These are phyloP conservation scores for Scortum barcoo DNA, from an alignment of 2,113 vertebrate genomes.

Conservation along the genomic window DNA sequence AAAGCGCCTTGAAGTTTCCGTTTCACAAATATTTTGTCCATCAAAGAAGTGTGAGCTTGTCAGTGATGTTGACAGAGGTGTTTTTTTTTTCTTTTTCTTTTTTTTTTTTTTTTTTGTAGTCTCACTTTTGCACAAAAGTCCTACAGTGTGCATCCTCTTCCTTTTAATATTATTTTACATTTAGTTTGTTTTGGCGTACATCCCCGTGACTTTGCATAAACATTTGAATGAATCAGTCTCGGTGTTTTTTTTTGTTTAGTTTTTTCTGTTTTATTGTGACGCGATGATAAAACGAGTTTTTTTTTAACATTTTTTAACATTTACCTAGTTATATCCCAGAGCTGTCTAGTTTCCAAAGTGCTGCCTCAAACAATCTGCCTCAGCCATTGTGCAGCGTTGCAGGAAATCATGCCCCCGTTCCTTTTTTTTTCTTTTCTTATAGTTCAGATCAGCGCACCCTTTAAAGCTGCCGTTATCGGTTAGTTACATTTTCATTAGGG, in stretches of 20 bases:
- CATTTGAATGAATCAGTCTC: neutral
- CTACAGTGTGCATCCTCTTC: neutral
- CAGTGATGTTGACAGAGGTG: neutral
- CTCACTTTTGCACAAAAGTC: neutral
- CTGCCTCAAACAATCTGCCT: neutral
- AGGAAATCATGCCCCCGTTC: neutral
- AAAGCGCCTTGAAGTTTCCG: neutral
- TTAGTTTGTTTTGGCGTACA: neutral
- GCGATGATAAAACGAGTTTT: neutral
- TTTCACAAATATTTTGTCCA: neutral
- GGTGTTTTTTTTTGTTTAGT: too few relatives aligned
- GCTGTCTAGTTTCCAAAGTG: neutral
- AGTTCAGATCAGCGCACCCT: conserved; percentile 9
- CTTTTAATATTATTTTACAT: neutral
- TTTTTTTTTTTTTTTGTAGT: neutral
- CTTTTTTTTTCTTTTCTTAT: conserved; percentile 24
- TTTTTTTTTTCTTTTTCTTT: neutral
- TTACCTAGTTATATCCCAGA: neutral
- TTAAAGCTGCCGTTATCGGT: neutral
- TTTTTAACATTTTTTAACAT: neutral
- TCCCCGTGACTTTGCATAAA: neutral
- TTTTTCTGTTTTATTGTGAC: too few relatives aligned
- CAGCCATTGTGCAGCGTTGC: neutral
- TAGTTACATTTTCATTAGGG: neutral
- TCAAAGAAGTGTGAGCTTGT: neutral